A percentile compares a stretch with the other conserved stretches of the same genome.
phyloP scores from a whole-genome alignment of 2,113 vertebrate genomes.

The Calyptomena viridis region DNA sequence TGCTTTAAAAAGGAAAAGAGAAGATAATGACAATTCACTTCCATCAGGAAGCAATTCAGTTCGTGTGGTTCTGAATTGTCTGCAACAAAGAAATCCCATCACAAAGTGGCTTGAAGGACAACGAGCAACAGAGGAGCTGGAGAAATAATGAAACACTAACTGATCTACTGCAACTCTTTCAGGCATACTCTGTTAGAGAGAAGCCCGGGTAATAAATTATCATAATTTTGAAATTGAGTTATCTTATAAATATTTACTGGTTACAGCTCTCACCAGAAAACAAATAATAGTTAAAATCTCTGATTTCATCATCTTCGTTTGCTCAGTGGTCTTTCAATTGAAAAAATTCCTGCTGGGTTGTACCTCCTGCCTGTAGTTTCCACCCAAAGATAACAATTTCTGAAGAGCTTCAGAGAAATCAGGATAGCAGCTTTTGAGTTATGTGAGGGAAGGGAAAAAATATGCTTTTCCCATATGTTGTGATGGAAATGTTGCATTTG shows the following conservation, averaged over 20 bases:
- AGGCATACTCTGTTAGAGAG: neutral
- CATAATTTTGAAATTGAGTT: neutral
- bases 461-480: constrained; percentile 49
- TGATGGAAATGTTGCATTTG: constrained; percentile 58
- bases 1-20: neutral
- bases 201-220: neutral
- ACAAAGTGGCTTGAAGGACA: neutral
- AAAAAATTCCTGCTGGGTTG: neutral
- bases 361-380: neutral
- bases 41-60: neutral
- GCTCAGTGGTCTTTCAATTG: neutral
- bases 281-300: neutral
- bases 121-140: neutral
- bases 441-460: neutral
- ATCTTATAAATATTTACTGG: neutral
- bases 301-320: neutral
- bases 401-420: neutral
- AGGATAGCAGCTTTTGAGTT: constrained; percentile 9
- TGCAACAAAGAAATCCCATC: neutral
- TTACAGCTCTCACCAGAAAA: neutral
- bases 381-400: neutral
- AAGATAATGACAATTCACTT: neutral
- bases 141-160: neutral
- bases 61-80: neutral
- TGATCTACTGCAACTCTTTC: neutral